Evolutionary conservation across 2,797 vertebrate genomes (phyloP).

Genomic region (Lutjanus argentimaculatus): DNA sequence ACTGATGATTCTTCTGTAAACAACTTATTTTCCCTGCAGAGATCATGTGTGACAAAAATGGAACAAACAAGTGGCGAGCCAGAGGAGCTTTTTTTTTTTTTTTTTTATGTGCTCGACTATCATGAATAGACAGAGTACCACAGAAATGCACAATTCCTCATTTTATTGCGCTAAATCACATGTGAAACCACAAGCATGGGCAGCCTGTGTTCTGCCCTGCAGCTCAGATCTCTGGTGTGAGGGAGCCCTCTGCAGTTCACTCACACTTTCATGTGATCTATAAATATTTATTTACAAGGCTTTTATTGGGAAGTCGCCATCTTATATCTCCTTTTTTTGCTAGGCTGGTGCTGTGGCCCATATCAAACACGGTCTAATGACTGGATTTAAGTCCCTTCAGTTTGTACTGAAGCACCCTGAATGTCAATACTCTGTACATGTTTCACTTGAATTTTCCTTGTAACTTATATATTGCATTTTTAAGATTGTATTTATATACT

Average conservation of each 20-base stretch:
- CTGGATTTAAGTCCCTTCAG: no score
- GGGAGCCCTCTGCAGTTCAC: constrained; percentile 54
- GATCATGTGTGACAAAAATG: neutral
- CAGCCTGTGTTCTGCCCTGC: neutral
- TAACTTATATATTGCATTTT: no score
- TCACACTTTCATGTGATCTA: neutral
- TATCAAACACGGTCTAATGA: no score
- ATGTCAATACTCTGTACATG: no score
- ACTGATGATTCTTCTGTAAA: neutral
- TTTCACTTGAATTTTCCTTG: no score
- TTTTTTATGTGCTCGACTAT: neutral
- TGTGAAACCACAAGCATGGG: constrained; percentile 13
- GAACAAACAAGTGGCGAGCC: neutral
- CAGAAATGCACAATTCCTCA: constrained; percentile 24
- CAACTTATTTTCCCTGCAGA: neutral
- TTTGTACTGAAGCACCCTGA: no score
- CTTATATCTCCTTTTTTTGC: no score
- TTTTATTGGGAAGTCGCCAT: no score
- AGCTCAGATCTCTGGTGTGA: neutral
- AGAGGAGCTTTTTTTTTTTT: neutral
- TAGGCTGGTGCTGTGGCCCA: no score
- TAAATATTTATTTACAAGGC: no score
- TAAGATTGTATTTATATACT: no score
- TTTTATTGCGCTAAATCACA: constrained; percentile 29
- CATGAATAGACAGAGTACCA: neutral